Evolutionary conservation across 2,797 vertebrate genomes (phyloP).

Genomic region (Acanthurus leucopareius): DNA sequence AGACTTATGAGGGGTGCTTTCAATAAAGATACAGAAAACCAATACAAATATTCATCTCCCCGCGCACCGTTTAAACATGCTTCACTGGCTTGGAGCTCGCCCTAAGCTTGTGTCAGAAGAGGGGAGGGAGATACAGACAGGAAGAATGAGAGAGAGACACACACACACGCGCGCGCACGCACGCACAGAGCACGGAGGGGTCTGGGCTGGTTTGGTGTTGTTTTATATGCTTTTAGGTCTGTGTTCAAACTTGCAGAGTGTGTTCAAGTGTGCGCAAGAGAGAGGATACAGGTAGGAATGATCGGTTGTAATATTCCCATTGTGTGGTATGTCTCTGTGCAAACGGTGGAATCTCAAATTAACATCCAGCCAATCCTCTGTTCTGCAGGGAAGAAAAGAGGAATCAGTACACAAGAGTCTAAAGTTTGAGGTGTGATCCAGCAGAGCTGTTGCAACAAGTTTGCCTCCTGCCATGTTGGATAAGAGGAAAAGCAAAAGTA

Average conservation of each 20-base stretch:
- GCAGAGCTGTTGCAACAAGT: constrained; percentile 58
- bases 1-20: constrained; percentile 71
- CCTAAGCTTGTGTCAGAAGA: constrained; percentile 44
- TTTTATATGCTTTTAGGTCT: constrained; percentile 47
- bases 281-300: constrained; percentile 14
- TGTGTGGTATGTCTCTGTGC: not conserved
- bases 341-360: constrained; percentile 28
- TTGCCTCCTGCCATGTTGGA: constrained; percentile 37
- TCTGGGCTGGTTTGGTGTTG: constrained; percentile 42
- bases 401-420: constrained; percentile 6
- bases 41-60: constrained; percentile 75
- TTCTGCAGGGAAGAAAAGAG: constrained; percentile 14
- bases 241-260: constrained; percentile 66
- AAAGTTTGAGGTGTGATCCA: constrained; percentile 36
- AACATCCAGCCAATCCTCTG: constrained; percentile 22
- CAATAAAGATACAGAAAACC: constrained; percentile 75
- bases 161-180: constrained; percentile 18
- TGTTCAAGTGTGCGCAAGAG: constrained; percentile 18
- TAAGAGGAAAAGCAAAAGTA: constrained; percentile 28
- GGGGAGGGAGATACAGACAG: constrained; percentile 15
- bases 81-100: constrained; percentile 54
- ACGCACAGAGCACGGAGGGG: constrained; percentile 29
- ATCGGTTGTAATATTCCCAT: constrained; percentile 13
- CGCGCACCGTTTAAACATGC: constrained; percentile 66
- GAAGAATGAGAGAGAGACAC: constrained; percentile 16